Base-by-base conservation (phyloP, 2,113 vertebrate species). In the Corvus cornix region DNA sequence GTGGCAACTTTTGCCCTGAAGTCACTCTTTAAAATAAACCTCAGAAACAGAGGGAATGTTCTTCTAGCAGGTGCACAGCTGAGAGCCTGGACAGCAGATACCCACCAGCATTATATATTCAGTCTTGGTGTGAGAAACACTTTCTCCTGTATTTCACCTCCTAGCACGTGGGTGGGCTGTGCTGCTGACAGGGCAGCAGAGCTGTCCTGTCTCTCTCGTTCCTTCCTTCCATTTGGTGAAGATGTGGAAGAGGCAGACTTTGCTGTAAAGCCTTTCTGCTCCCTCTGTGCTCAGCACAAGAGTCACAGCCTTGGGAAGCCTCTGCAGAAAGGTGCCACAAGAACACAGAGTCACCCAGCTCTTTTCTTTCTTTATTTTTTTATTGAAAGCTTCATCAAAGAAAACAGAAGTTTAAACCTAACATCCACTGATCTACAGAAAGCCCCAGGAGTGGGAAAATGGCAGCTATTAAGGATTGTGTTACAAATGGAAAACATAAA, bases 321-420 rank as follows among this genome's bases (percentile, higher is more conserved):
- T 75, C 68, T 70, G 35, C 49, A 62, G 58, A 73, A 75, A 64
- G 78, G 52, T 90, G 84, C 78, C 87, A 70, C 62, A 97, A 96
- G 94, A 96, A 97, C 94, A 97, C 89, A 94, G 95, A 96, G 48
- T 87, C 86, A 95, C 66, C 75, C 67, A 74, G 64, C 46, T 87
- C 53, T 90, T 96, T 96, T 91, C 67, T 96, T 95, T 69, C 59
- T 97, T 96, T 97, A 94, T 98, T 98, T 98, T 99, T 99, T 99
- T 99, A 99, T 99, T 99, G 98, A 99, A 99, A 99, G 99, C 99
- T 98, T 99, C 98, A 98, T 99, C 98, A 99, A 99, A 99, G 98
- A 99, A 99, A 99, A 99, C 98, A 98, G 98, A 99, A 99, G 98
- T 99, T 99, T 98, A 98, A 99, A 99, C 98, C 98, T 98, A 99